Conservation (phyloP, 2,797 vertebrate genomes). For the Gymnothorax reevesii region DNA sequence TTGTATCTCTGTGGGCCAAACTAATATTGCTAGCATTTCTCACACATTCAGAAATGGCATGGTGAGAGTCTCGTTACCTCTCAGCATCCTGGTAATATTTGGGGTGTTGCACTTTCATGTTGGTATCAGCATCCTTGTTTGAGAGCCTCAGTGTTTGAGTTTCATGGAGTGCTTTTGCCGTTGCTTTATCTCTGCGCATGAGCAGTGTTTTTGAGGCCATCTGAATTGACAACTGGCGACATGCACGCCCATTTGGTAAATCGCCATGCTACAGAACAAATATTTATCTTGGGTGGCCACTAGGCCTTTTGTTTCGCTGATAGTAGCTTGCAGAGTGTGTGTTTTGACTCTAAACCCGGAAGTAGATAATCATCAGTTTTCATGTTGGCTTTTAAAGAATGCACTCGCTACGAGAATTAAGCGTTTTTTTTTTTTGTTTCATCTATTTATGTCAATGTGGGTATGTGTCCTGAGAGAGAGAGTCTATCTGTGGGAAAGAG, state of each 20-base stretch:
- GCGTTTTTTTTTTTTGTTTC: background rate
- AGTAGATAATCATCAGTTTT: background rate
- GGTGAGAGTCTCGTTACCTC: background rate
- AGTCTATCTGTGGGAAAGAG: slow-evolving; percentile 17
- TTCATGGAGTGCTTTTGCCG: background rate
- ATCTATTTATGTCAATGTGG: background rate
- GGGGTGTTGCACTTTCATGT: background rate
- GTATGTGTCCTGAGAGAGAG: background rate
- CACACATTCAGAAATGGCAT: background rate
- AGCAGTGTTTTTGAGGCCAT: background rate
- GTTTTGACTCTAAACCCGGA: background rate
- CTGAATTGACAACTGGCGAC: slow-evolving; percentile 82
- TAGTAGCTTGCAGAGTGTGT: slow-evolving; percentile 44
- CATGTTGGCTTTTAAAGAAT: background rate
- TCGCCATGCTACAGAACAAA: slow-evolving; percentile 76
- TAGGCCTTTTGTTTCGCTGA: slow-evolving; percentile 48
- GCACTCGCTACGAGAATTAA: background rate
- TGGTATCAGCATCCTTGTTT: background rate
- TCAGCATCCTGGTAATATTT: background rate
- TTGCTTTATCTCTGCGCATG: background rate
- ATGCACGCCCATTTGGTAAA: slow-evolving; percentile 77
- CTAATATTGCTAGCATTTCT: background rate
- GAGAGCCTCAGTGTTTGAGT: background rate
- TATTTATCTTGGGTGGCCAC: slow-evolving; percentile 70
- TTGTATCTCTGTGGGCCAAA: background rate